Evolutionary conservation across 2,797 vertebrate genomes (phyloP).

Genomic region (Chelonia mydas): DNA sequence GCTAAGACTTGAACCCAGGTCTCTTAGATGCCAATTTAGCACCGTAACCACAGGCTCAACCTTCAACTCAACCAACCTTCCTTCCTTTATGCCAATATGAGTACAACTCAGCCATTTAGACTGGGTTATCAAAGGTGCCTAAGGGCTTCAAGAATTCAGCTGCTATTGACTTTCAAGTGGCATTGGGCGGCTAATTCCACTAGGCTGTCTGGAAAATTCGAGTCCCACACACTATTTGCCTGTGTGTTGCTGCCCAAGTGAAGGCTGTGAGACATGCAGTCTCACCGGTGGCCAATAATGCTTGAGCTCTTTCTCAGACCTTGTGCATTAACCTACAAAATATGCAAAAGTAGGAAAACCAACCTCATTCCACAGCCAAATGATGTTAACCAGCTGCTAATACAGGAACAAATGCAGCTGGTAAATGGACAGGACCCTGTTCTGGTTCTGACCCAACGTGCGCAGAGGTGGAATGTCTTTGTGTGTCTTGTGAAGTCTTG

Average conservation of each 20-base stretch:
- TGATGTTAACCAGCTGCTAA: background rate
- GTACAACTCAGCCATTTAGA: no score
- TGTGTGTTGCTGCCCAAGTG: background rate
- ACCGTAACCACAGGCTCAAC: no score
- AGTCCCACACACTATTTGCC: background rate
- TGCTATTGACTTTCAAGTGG: background rate
- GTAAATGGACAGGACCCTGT: background rate
- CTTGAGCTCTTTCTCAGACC: background rate
- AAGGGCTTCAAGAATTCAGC: background rate
- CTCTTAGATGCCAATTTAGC: no score
- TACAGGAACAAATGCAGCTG: background rate
- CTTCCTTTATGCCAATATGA: no score
- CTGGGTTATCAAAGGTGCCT: background rate
- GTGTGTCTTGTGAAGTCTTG: no score
- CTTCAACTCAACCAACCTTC: no score
- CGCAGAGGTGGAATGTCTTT: background rate
- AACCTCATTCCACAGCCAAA: background rate
- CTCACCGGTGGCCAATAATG: background rate
- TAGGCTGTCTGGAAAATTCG: background rate
- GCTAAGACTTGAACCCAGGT: no score
- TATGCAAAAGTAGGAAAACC: background rate
- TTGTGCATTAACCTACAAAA: background rate
- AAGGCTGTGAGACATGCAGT: background rate
- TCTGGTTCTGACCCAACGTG: background rate
- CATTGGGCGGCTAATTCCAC: background rate